Evolutionary conservation across 2,113 vertebrate species (phyloP), one percentile per base, ranked within the genome.

Genomic region (Oncorhynchus kisutch): DNA sequence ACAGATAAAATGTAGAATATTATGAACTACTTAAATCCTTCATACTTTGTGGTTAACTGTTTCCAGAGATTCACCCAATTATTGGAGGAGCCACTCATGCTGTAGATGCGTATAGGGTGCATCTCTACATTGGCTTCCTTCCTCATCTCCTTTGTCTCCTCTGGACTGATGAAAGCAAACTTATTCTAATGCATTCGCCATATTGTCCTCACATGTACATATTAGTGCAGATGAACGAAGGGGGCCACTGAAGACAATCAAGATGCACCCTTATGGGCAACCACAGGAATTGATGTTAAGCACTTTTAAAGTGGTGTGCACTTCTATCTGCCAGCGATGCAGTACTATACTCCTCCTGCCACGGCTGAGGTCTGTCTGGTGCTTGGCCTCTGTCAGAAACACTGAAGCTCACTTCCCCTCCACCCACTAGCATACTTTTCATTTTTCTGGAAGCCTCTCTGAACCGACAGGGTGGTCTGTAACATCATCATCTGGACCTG

Each of bases 381-480:
- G 9, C 77, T 71, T 68, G 68, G 68, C 9, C 76, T 68, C 54
- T 7, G 22, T 4, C 1, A 25, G 2, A 73, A 76, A 62, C 59
- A 68, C 64, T 66, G 24, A 69, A 73, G 48, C 45, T 48, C 31
- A 80, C 54, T 57, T 71, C 77, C 45, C 45, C 25, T 72, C 45
- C 20, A 54, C 51, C 51, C 51, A 18, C 51, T 18, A 29, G 14
- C 66, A 0, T 20, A 75, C 45, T 25, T 75, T 12, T 79, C 67
- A 65, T 76, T 39, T 81, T 80, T 81, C 78, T 80, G 77, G 71
- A 86, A 73, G 60, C 68, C 60, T 78, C 22, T 29, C 48, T 75
- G 11, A 31, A 16, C 57, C 65, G 67, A 27, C 67, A 77, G 77
- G 86, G 83, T 83, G 81, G 83, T 88, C 87, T 70, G 72, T 29